Conservation (phyloP, 2,888 invertebrate genomes). For the Clunio marinus region DNA sequence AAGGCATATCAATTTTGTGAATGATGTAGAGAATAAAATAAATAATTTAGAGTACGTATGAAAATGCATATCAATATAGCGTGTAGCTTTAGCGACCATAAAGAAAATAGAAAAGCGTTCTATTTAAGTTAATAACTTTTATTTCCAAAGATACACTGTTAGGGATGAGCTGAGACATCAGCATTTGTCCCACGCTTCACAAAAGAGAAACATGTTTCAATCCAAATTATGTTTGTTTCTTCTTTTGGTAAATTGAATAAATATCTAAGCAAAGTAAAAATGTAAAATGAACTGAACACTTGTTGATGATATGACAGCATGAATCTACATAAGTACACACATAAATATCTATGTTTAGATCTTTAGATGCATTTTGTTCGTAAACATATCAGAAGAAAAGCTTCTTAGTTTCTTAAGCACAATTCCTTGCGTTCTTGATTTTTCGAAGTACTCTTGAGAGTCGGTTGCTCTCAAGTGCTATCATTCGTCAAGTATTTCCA, state of each 20-base stretch:
- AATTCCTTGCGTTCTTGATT: too few species aligned
- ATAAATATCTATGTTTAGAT: neutral
- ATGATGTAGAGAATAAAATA: neutral
- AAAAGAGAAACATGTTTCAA: too few species aligned
- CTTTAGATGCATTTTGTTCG: slow-evolving; percentile 8
- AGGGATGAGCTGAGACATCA: too few species aligned
- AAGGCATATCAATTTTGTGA: slow-evolving; percentile 9
- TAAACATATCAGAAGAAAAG: neutral
- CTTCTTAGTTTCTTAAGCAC: too few species aligned
- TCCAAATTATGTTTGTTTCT: neutral
- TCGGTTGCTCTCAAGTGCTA: neutral
- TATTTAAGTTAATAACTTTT: too few species aligned
- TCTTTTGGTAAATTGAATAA: slow-evolving; percentile 8
- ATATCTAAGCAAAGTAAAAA: slow-evolving; percentile 23
- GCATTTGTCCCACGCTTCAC: too few species aligned
- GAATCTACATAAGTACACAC: too few species aligned
- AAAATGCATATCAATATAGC: neutral
- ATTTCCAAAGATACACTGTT: too few species aligned
- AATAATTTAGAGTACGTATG: neutral
- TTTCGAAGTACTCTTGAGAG: neutral
- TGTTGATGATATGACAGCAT: slow-evolving; percentile 29
- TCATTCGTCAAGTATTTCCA: slow-evolving; percentile 36
- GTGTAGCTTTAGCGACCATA: neutral
- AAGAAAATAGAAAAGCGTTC: too few species aligned
- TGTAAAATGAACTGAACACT: slow-evolving; percentile 23